A percentile compares a stretch with the other conserved stretches of the same genome.
Evolutionary conservation across 2,113 vertebrate genomes (phyloP).

Genomic region (Onychorhynchus coronatus): DNA sequence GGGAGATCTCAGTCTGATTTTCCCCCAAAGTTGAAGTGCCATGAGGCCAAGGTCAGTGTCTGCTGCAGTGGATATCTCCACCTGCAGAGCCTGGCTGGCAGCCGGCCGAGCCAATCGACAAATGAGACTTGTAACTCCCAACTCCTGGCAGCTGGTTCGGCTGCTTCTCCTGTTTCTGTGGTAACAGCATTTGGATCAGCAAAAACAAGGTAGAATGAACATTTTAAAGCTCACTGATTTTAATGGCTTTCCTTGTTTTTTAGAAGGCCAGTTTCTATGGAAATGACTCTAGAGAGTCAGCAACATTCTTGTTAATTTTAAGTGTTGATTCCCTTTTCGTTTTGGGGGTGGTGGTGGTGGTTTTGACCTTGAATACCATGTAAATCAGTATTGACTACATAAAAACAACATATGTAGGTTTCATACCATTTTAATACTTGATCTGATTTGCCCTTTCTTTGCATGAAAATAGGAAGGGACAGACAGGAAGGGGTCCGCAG

Average conservation of each 20-base stretch:
- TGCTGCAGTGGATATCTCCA: neutral
- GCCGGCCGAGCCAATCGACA: rapidly evolving
- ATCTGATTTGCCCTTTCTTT: constrained; percentile 19
- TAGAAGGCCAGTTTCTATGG: constrained; percentile 54
- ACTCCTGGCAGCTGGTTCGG: neutral
- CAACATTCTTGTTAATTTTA: neutral
- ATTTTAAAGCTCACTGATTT: constrained; percentile 22
- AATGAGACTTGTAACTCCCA: neutral
- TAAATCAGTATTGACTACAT: neutral
- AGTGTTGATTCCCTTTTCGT: neutral
- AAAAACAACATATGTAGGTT: neutral
- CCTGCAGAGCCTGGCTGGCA: neutral
- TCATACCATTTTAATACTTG: neutral
- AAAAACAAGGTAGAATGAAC: constrained; percentile 26
- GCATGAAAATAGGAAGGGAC: neutral
- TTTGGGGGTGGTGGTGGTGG: neutral
- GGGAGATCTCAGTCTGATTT: neutral
- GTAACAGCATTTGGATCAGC: constrained; percentile 51
- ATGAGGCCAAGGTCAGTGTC: neutral
- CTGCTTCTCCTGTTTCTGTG: constrained; percentile 55
- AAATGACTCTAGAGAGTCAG: constrained; percentile 12
- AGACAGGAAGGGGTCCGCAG: neutral
- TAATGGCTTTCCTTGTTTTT: constrained; percentile 35
- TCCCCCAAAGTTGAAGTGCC: neutral
- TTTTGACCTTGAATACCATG: neutral